phyloP scores from a whole-genome alignment of 2,113 vertebrate species.

The Brachypteracias leptosomus region DNA sequence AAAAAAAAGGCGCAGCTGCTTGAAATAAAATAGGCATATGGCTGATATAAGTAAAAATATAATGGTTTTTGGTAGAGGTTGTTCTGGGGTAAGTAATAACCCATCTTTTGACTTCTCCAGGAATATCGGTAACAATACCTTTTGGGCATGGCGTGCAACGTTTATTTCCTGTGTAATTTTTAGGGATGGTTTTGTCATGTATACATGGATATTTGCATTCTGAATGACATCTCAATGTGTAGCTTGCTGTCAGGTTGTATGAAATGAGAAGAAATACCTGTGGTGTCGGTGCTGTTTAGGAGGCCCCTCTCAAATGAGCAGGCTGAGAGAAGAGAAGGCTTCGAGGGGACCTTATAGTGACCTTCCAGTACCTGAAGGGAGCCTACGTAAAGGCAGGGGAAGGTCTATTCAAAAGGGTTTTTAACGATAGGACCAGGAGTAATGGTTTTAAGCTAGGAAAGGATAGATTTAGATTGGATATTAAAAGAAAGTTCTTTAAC shows the following conservation, averaged over 20 bases:
- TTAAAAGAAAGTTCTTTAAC: too few relatives aligned
- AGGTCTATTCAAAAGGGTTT: too few relatives aligned
- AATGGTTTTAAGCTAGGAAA: too few relatives aligned
- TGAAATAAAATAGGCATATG: background rate
- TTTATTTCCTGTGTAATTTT: background rate
- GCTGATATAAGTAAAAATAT: background rate
- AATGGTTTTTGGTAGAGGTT: background rate
- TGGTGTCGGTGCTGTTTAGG: fast-evolving
- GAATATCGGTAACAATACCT: background rate
- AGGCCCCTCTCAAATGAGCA: background rate
- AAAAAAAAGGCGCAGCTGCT: background rate
- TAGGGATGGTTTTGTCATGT: background rate
- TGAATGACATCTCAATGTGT: background rate
- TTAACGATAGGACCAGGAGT: too few relatives aligned
- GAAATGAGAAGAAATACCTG: background rate
- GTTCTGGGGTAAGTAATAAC: background rate
- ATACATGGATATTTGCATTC: background rate
- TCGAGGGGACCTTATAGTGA: too few relatives aligned
- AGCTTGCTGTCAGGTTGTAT: background rate
- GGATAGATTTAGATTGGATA: too few relatives aligned
- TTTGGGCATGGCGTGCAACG: background rate
- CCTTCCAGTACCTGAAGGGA: too few relatives aligned
- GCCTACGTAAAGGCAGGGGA: too few relatives aligned
- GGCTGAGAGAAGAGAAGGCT: too few relatives aligned
- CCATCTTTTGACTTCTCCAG: background rate